Evolutionary conservation across 2,797 vertebrate species (phyloP).

Genomic region (Podarcis siculus): DNA sequence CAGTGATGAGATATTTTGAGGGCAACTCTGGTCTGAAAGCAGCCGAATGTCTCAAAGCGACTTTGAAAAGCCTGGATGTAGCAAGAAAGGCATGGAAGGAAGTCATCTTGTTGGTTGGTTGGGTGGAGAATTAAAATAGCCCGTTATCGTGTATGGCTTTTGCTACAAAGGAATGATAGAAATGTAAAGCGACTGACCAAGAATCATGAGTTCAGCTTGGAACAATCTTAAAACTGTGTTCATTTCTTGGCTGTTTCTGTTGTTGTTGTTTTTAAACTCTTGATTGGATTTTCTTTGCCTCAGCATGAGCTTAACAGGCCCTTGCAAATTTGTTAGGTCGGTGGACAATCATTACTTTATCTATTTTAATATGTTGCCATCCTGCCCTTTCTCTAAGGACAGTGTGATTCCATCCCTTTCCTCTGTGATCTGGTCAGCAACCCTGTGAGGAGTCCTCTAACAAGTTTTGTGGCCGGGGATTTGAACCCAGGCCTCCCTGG

Average conservation of each 20-base stretch:
- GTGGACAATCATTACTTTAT: too few relatives aligned
- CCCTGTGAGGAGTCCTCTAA: too few relatives aligned
- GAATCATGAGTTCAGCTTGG: slow-evolving; percentile 21
- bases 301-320: too few relatives aligned
- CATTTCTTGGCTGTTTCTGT: neutral
- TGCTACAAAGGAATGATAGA: neutral
- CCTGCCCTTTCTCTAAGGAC: too few relatives aligned
- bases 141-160: neutral
- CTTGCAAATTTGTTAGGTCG: too few relatives aligned
- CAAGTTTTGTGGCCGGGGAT: too few relatives aligned
- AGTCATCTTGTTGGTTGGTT: neutral
- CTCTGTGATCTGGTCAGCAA: too few relatives aligned
- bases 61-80: neutral
- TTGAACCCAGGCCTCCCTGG: too few relatives aligned
- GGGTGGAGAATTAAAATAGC: too few relatives aligned
- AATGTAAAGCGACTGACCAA: neutral
- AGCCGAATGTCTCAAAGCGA: neutral
- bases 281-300: neutral
- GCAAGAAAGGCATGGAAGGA: too few relatives aligned
- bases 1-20: neutral
- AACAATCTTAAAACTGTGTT: neutral
- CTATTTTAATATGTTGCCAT: too few relatives aligned
- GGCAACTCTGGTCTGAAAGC: neutral
- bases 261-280: neutral
- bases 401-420: too few relatives aligned